Base-by-base conservation (phyloP, 2,797 vertebrate species). In the Cryptoprocta ferox region DNA sequence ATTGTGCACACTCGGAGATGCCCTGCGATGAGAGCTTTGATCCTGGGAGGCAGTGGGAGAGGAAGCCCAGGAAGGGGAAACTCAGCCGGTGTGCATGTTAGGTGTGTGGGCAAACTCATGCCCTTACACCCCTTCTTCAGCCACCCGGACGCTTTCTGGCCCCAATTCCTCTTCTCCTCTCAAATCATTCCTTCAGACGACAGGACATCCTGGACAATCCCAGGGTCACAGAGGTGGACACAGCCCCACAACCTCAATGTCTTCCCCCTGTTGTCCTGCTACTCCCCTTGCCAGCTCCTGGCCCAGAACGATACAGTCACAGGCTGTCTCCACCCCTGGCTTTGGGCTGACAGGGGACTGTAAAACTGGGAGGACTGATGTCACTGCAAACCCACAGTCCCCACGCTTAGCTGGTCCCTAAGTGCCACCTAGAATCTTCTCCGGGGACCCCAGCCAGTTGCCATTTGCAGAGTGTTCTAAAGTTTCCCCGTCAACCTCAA, bases 1-100 rank as follows among this genome's bases (percentile, higher is more conserved):
- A 1, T 2, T 15, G 42, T 9, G 37, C n/a, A 10, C 39, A 11
- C 2, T 0, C 4, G 4, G 53, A 48, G 53, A 42, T 10, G 68
- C 28, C 37, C 75, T 21, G 35, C 30, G 65, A 59, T n/a, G 70
- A 56, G 42, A 18, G 59, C 78, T 91, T 39, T 32, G n/a, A 63
- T 78, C 6, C 56, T 48, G 39, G n/a, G 73, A 70, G 35, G 8
- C 65, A 11, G n/a, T 35, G 53, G 16, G 39, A 76, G 12, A 85
- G 66, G 48, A 76, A 53, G 50, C 48, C 39, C 30, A 35, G 50
- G 53, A 11, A 59, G n/a, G 15, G 14, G 21, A 68, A n/a, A 32
- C 5, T 6, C 42, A 48, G 63, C 35, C 70, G 21, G 15, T 3
- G 26, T 30, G n/a, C 30, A 32, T 0, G 80, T 7, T 71, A 10